Percentiles rank a stretch among this genome's conserved stretches.
Conservation (phyloP, 2,113 vertebrate genomes). For the Lagopus muta region DNA sequence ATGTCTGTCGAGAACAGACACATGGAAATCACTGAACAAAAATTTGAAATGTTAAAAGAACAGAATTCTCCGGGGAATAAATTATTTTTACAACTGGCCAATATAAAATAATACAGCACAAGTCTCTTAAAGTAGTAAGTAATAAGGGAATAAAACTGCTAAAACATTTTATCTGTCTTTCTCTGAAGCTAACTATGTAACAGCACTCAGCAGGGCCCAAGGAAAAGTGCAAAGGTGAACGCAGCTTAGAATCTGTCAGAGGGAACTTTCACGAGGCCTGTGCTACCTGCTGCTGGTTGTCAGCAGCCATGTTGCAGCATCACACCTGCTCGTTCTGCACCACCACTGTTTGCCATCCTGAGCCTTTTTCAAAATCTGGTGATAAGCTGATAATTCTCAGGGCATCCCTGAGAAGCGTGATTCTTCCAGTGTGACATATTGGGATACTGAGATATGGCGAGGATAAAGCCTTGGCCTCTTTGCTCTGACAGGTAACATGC, state of each 20-base stretch:
- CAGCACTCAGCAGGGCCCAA: neutral
- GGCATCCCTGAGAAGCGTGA: neutral
- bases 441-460: neutral
- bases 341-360: neutral
- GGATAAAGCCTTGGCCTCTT: neutral
- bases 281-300: slow-evolving; percentile 31
- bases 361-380: neutral
- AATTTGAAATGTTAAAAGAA: slow-evolving; percentile 59
- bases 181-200: slow-evolving; percentile 47
- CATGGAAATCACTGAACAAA: slow-evolving; percentile 45
- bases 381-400: slow-evolving; percentile 24
- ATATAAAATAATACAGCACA: slow-evolving; percentile 68
- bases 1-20: slow-evolving; percentile 22
- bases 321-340: neutral
- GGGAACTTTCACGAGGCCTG: slow-evolving; percentile 37
- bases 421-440: neutral
- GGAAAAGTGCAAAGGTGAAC: slow-evolving; percentile 26
- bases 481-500: neutral
- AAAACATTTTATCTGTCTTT: slow-evolving; percentile 66
- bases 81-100: slow-evolving; percentile 67
- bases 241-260: slow-evolving; percentile 16
- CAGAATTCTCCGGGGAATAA: slow-evolving; percentile 51
- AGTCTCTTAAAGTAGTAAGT: slow-evolving; percentile 63
- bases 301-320: slow-evolving; percentile 11
- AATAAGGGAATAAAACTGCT: slow-evolving; percentile 70